Evolutionary conservation across 2,888 invertebrate genomes (phyloP).

Genomic region (Leptogaster cylindrica): DNA sequence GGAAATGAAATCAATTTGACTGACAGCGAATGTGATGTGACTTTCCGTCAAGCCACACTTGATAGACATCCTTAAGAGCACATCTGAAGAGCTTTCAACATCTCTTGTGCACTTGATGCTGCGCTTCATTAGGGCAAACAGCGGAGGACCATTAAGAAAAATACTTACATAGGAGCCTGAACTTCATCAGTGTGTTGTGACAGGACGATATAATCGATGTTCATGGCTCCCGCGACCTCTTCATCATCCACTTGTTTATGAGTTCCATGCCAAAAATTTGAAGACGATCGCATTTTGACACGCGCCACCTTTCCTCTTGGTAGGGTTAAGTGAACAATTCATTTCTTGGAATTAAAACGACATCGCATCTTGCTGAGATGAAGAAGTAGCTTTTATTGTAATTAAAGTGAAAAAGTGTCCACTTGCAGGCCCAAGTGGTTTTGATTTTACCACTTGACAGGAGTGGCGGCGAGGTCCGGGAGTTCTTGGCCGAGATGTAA

Average conservation of each 20-base stretch:
- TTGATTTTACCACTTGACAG: too few relatives aligned
- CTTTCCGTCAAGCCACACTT: slow-evolving; percentile 11
- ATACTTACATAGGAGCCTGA: background rate
- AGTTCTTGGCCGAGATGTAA: too few relatives aligned
- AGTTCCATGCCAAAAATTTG: slow-evolving; percentile 29
- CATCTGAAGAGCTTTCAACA: slow-evolving; percentile 31
- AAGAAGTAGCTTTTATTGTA: too few relatives aligned
- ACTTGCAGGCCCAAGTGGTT: too few relatives aligned
- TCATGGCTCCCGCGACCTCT: background rate
- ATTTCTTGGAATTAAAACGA: too few relatives aligned
- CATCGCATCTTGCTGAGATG: too few relatives aligned
- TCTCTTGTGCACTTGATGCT: slow-evolving; percentile 31
- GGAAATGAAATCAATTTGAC: background rate
- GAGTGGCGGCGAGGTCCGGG: too few relatives aligned
- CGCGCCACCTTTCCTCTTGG: slow-evolving; percentile 31
- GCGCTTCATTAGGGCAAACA: slow-evolving; percentile 33
- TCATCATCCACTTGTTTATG: slow-evolving; percentile 25
- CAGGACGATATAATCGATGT: slow-evolving; percentile 32
- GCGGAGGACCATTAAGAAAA: slow-evolving; percentile 23
- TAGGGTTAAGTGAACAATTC: slow-evolving; percentile 36
- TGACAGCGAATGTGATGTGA: slow-evolving; percentile 35
- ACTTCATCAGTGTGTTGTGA: slow-evolving; percentile 27
- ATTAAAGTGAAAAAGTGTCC: too few relatives aligned
- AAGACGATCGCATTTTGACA: slow-evolving; percentile 20
- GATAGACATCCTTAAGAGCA: slow-evolving; percentile 33